These are phyloP conservation scores for Pelecanus crispus DNA, from an alignment of 2,113 vertebrate species.

Conservation along the genomic window DNA sequence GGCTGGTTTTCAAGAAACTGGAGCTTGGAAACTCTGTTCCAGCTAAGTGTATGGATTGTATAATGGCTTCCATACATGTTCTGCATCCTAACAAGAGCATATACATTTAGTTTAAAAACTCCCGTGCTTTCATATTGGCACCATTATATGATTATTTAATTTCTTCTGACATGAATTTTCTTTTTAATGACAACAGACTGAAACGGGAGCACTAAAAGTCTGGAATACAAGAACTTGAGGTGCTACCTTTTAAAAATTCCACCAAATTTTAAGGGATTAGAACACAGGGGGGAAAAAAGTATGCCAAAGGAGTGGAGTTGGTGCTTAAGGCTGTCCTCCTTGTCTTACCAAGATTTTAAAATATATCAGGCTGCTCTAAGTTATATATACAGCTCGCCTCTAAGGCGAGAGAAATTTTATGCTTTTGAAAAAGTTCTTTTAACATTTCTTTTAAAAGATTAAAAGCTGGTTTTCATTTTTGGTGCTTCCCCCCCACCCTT, in stretches of 20 bases:
- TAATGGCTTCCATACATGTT: background rate
- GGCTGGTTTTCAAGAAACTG: background rate
- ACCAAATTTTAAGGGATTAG: background rate
- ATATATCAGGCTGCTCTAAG: background rate
- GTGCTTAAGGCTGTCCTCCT: background rate
- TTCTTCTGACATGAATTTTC: background rate
- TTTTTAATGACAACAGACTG: background rate
- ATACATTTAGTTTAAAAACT: background rate
- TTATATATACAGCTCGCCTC: background rate
- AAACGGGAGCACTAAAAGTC: background rate
- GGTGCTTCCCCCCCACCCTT: background rate
- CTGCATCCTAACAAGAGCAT: background rate
- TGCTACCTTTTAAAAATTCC: background rate
- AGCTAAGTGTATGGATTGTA: background rate
- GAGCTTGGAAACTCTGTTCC: background rate
- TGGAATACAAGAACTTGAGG: background rate
- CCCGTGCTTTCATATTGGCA: background rate
- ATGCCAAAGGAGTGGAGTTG: background rate
- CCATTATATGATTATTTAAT: background rate
- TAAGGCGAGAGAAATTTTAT: background rate
- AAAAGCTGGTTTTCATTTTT: background rate
- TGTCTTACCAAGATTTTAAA: background rate
- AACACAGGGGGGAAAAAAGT: background rate
- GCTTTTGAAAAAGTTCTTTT: background rate
- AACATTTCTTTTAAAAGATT: background rate